Evolutionary conservation across 2,888 invertebrate species (phyloP).

Genomic region (Ophraella communa): DNA sequence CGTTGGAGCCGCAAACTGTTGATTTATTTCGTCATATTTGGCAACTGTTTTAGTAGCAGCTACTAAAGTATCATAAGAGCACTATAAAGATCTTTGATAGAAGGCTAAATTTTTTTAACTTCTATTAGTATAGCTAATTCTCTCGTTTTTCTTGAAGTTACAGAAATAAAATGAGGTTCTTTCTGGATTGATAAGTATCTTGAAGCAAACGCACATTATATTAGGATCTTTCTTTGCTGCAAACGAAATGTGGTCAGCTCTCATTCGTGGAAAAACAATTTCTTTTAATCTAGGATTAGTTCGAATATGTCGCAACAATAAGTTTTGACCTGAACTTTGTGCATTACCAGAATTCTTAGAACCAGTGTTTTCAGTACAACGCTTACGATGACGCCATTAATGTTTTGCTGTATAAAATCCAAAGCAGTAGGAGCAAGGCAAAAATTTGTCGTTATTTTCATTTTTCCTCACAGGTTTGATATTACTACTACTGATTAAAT

Average conservation of each 20-base stretch:
- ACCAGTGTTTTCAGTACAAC: no score
- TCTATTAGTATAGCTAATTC: slow-evolving; percentile 9
- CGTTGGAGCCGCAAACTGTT: slow-evolving; percentile 24
- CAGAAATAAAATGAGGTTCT: not conserved
- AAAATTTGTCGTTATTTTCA: not conserved
- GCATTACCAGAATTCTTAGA: no score
- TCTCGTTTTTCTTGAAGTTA: slow-evolving; percentile 12
- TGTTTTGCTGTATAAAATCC: no score
- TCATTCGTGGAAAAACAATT: not conserved
- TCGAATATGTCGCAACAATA: no score
- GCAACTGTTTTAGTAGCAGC: slow-evolving; percentile 15
- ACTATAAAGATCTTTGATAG: not conserved
- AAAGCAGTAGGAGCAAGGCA: not conserved
- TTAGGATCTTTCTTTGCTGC: slow-evolving; percentile 9
- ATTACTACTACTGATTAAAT: not conserved
- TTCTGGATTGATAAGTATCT: slow-evolving; percentile 7
- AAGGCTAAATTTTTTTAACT: slow-evolving; percentile 8
- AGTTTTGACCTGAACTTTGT: no score
- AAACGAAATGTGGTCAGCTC: no score
- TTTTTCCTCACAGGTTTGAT: not conserved
- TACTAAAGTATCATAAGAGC: slow-evolving; percentile 9
- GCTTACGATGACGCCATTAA: no score
- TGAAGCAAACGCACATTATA: slow-evolving; percentile 17
- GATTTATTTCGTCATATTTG: slow-evolving; percentile 20
- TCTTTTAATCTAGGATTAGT: not conserved